Evolutionary conservation across 2,797 vertebrate species (phyloP), one percentile per base, ranked within the genome.

Genomic region (Falco biarmicus): DNA sequence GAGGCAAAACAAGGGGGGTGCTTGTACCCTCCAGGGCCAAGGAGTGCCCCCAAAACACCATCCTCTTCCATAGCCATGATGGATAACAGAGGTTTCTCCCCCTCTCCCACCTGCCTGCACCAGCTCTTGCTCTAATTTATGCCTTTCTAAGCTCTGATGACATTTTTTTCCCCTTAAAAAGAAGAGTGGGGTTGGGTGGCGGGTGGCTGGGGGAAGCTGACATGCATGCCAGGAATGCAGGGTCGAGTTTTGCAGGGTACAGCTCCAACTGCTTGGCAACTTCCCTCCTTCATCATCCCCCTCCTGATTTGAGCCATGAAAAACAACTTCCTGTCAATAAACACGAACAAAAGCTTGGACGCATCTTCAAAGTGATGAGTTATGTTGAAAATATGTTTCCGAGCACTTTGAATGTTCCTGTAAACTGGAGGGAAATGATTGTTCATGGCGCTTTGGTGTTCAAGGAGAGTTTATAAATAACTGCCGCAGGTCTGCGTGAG

Each of bases 291-390:
- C 76, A 20, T 56, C 65, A 15, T 54, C 59, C 74, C 89, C 56
- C 48, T 77, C 85, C 83, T 48, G 90, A 79, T 96, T 12, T 73
- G 76, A 94, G 90, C 96, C 94, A 96, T 93, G 97, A 93, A 92
- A 97, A 98, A 96, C 97, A 97, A 97, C 98, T 98, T 98, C 97
- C 98, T 98, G 97, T 97, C 98, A 97, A 97, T 98, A 98, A 98
- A 98, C 90, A 94, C 1, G 97, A 98, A 98, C 97, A 97, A 97
- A 98, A 96, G 95, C 95, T 98, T 98, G 98, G 98, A 97, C 34
- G 25, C 87, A 47, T 97, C 98, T 98, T 98, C 98, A 98, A 98
- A 98, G 98, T 74, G 93, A 81, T 98, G 98, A 97, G 96, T 97
- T 97, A 97, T 92, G 96, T 96, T 0, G 24, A 95, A 98, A 98